Evolutionary conservation across 2,888 invertebrate species (phyloP), one percentile per base, ranked within the genome.

Genomic region (Lasioglossum morio): DNA sequence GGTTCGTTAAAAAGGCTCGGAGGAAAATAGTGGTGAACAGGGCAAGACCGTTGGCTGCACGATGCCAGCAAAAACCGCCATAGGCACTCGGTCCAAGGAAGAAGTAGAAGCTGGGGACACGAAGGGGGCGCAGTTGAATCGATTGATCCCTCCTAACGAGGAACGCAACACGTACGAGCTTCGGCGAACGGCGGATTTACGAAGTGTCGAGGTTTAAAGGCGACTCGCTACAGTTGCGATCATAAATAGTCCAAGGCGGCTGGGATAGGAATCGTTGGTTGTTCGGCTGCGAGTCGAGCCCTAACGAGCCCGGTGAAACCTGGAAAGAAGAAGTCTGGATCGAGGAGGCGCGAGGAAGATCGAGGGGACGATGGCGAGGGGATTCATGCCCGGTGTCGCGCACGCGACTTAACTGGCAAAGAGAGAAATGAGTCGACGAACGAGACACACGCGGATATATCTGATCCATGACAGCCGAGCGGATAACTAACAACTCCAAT

Each of bases 401-500:
- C 76, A 81, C 72, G 78, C 76, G 82, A 85, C 72, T 83, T 77
- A 77, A 80, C 80, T 63, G 75, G 66, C 80, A 76, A 83, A 79
- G 66, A 77, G 77, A 84, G 79, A 79, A 86, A 83, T 75, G 53
- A 48, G 57, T 23, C 69, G 63, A 1, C 19, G 72, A 60, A 73
- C 37, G 30, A 78, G 73, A 86, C 80, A 73, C 69, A 30, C 77
- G 85, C 74, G 77, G 75, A 83, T 75, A 48, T 60, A 77, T 69
- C 63, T 40, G 77, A 82, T 84, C 73, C 77, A 78, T 85, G 86
- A 85, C 81, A 76, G 76, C 72, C 46, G 37, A 63, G 40, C 53
- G 73, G 72, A 88, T 85, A 85, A 82, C 70, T 85, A 85, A 85
- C 82, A 75, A 79, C 81, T 72, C 46, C 84, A 37, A 87, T 87